Conservation (phyloP, 2,797 vertebrate species). For the Vespertilio murinus region DNA sequence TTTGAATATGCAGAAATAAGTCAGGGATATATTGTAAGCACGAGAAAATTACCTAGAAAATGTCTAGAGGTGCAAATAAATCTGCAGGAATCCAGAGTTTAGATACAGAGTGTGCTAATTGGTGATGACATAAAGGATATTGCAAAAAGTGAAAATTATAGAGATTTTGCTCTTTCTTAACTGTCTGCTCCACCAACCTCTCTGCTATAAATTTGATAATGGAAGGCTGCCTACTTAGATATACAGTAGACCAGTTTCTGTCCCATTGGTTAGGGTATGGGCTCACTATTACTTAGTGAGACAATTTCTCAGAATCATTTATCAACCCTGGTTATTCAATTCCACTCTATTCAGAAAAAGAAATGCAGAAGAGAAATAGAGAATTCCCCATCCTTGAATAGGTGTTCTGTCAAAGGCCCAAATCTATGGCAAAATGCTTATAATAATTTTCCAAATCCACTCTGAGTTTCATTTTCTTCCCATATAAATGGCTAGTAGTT, state of each 20-base stretch:
- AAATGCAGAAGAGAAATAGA: slow-evolving; percentile 40
- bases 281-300: slow-evolving; percentile 50
- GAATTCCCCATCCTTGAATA: slow-evolving; percentile 55
- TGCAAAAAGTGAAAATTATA: background rate
- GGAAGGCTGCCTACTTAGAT: background rate
- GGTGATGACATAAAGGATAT: background rate
- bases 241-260: background rate
- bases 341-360: slow-evolving; percentile 38
- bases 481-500: slow-evolving; percentile 47
- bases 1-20: background rate
- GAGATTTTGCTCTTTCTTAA: background rate
- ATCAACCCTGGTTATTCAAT: slow-evolving; percentile 32
- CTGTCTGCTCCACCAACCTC: rapidly evolving
- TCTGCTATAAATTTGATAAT: background rate
- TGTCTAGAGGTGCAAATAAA: background rate
- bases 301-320: slow-evolving; percentile 51
- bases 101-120: background rate
- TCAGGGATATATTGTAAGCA: background rate
- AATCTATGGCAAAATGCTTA: background rate
- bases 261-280: slow-evolving; percentile 5
- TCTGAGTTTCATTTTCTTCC: slow-evolving; percentile 62
- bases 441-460: slow-evolving; percentile 75
- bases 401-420: slow-evolving; percentile 59
- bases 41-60: background rate
- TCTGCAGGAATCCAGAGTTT: background rate